These are phyloP conservation scores for Corapipo altera DNA, from an alignment of 2,113 vertebrate genomes.

Conservation along the genomic window DNA sequence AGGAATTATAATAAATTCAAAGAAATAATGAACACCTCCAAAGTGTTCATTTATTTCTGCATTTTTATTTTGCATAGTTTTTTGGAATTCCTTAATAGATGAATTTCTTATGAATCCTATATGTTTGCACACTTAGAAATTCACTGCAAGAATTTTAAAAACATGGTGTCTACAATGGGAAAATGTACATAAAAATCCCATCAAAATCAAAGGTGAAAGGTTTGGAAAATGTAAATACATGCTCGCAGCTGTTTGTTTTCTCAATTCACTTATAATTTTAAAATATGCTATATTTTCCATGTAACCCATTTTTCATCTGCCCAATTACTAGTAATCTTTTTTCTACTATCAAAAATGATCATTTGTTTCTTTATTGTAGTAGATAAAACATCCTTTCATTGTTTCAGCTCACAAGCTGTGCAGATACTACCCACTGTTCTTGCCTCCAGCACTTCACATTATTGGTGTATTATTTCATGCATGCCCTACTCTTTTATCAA, in stretches of 20 bases:
- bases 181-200: background rate
- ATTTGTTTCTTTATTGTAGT: conserved; percentile 92
- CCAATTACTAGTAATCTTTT: conserved; percentile 84
- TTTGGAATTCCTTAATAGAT: background rate
- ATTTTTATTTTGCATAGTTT: background rate
- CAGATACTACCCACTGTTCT: conserved; percentile 90
- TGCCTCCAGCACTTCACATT: conserved; percentile 91
- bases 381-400: conserved; percentile 90
- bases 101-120: background rate
- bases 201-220: conserved; percentile 47
- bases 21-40: background rate
- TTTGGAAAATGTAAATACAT: conserved; percentile 67
- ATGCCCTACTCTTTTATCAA: conserved; percentile 96
- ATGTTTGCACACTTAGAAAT: background rate
- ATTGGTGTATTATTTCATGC: conserved; percentile 98
- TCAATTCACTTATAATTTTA: conserved; percentile 65
- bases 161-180: background rate
- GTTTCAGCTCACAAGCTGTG: conserved; percentile 84
- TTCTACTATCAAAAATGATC: conserved; percentile 83
- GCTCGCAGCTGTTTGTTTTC: conserved; percentile 74
- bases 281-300: conserved; percentile 68
- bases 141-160: background rate
- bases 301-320: conserved; percentile 84
- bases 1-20: background rate
- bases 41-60: background rate